These are phyloP conservation scores for Heliothis virescens DNA, from an alignment of 1,140 invertebrate genomes.

Conservation along the genomic window DNA sequence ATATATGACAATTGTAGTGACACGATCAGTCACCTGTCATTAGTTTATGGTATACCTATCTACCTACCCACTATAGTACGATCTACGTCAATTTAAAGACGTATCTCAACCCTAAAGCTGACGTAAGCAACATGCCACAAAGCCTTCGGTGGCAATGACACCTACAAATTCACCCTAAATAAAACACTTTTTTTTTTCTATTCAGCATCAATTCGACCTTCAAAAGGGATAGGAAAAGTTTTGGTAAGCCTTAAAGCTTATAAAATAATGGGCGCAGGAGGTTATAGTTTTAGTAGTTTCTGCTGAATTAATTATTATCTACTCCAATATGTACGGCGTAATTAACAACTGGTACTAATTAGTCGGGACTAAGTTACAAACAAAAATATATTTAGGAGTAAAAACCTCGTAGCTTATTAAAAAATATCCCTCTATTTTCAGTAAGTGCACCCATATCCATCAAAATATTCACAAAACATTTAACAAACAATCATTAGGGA, in stretches of 20 bases:
- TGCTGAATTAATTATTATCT: not conserved
- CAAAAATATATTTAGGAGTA: too few relatives aligned
- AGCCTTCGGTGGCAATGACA: constrained; percentile 62
- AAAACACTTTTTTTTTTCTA: constrained; percentile 33
- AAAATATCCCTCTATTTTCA: too few relatives aligned
- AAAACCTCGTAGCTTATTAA: too few relatives aligned
- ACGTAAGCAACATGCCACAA: constrained; percentile 53
- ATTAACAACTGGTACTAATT: too few relatives aligned
- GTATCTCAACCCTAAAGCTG: constrained; percentile 55
- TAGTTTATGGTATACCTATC: not conserved
- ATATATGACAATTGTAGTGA: not conserved
- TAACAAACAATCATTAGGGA: too few relatives aligned
- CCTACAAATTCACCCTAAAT: constrained; percentile 64
- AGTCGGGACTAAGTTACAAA: too few relatives aligned
- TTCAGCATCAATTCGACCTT: constrained; percentile 36
- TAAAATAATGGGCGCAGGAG: not conserved
- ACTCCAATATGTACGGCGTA: too few relatives aligned
- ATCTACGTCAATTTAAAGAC: constrained; percentile 34
- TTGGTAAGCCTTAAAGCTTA: constrained; percentile 5
- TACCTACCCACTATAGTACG: not conserved
- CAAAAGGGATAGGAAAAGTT: not conserved
- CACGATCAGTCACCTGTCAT: not conserved
- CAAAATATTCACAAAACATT: too few relatives aligned
- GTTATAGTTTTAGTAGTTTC: not conserved
- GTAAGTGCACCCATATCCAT: too few relatives aligned